A percentile compares a stretch with the other conserved stretches of the same genome.
phyloP scores from a whole-genome alignment of 2,888 invertebrate genomes.

The Sminthurides aquaticus region DNA sequence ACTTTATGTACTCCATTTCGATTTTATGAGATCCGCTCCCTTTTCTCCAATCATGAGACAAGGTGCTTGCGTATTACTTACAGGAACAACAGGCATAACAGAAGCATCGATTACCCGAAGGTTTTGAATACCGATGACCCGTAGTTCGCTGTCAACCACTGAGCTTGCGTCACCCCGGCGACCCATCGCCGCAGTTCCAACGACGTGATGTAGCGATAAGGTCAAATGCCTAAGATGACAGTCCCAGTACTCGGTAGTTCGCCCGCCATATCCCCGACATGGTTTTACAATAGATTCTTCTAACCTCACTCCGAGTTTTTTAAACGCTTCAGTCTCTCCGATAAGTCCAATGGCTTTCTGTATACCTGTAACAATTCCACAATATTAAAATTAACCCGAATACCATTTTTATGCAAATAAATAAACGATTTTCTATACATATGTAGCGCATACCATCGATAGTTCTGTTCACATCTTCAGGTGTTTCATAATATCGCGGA shows the following conservation, averaged over 20 bases:
- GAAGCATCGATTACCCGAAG: conserved; percentile 20
- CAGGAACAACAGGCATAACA: conserved; percentile 23
- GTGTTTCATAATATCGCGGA: conserved; percentile 36
- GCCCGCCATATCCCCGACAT: neutral
- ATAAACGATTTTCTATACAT: too few species aligned
- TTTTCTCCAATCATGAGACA: conserved; percentile 29
- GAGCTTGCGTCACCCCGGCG: neutral
- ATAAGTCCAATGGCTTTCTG: neutral
- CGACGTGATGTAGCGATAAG: conserved; percentile 17
- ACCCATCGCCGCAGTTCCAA: conserved; percentile 15
- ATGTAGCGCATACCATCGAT: too few species aligned
- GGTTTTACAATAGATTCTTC: neutral
- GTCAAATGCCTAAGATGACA: neutral
- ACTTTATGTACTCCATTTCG: conserved; percentile 21
- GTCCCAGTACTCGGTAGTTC: conserved; percentile 1
- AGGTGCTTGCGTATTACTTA: conserved; percentile 25
- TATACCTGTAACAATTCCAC: conserved; percentile 9
- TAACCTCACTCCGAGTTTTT: conserved; percentile 3
- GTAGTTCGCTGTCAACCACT: conserved; percentile 11
- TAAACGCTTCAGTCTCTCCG: conserved; percentile 4
- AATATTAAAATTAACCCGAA: too few species aligned
- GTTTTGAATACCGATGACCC: conserved; percentile 13
- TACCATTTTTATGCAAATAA: too few species aligned
- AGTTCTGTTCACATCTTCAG: conserved; percentile 28
- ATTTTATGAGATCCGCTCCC: conserved; percentile 24